Evolutionary conservation across 2,797 vertebrate genomes (phyloP), one percentile per base, ranked within the genome.

Genomic region (Urophycis tenuis): DNA sequence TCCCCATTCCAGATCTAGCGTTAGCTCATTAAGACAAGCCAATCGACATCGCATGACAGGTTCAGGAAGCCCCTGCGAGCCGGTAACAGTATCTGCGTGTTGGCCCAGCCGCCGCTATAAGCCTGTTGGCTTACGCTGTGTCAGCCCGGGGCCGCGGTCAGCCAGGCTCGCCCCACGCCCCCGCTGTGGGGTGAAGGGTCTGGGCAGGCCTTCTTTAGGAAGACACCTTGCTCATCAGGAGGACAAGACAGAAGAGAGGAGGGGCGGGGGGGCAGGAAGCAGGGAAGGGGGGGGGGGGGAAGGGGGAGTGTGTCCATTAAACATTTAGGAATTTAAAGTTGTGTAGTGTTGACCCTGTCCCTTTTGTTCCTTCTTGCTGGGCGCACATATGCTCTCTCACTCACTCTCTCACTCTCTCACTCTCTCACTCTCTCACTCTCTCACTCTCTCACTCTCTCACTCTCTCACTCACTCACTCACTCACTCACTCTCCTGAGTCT

Each of bases 1-100:
- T 53, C 34, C 39, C 25, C 5, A 49, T 41, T 31, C 39, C 70
- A 77, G 29, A 77, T 74, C 32, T 74, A 45, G 31, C 32, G n/a
- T 78, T 41, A 49, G 76, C 39, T 79, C 39, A 64, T 72, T 73
- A 74, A 22, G n/a, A 32, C 73, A 73, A 73, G 74, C 79, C 74
- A 74, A 77, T 81, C 64, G 19, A 29, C 67, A 7, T 74, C 14
- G n/a, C 34, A 49, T 7, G 53, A 67, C 71, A n/a, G 6, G 45
- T 75, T 74, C 31, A 8, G 33, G 60, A 70, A 34, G 71, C 29
- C 33, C 75, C 75, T 81, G 81, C 72, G 82, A 81, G 80, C 72
- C 67, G 32, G 81, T 83, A 83, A 85, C 76, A 79, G 75, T 79
- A 87, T 78, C 79, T 64, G 74, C 76, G 77, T 67, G 77, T 71